A percentile compares a stretch with the other conserved stretches of the same genome.
Conservation (phyloP, 2,888 invertebrate genomes). For the Amphiduros pacificus region DNA sequence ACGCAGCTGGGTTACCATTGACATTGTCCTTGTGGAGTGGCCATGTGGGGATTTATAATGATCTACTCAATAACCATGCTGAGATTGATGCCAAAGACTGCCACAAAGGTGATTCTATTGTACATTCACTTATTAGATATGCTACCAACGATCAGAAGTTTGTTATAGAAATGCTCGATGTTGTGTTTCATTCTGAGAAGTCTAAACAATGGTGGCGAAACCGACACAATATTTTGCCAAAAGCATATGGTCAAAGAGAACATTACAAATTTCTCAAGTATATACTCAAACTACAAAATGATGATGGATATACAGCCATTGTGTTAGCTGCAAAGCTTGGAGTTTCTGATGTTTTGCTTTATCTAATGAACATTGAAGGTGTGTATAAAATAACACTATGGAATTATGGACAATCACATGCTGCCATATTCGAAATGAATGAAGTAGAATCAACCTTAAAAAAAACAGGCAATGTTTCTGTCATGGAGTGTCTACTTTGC, state of each 20-base stretch:
- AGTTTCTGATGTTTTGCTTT: neutral
- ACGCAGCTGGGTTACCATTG: too few species aligned
- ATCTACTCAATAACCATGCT: too few species aligned
- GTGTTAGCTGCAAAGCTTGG: neutral
- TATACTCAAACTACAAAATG: neutral
- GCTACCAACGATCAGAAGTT: too few species aligned
- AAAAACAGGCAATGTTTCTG: too few species aligned
- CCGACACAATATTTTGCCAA: neutral
- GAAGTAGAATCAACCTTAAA: too few species aligned
- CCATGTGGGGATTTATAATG: too few species aligned
- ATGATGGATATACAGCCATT: neutral
- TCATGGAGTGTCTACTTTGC: too few species aligned
- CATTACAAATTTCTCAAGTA: neutral
- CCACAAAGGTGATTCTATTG: too few species aligned
- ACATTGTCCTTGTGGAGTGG: too few species aligned
- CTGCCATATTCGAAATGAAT: too few species aligned
- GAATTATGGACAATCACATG: neutral
- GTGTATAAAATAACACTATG: neutral
- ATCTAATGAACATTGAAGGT: neutral
- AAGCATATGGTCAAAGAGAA: neutral
- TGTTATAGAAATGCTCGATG: neutral
- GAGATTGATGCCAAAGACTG: too few species aligned
- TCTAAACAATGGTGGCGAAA: neutral
- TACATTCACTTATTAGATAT: too few species aligned
- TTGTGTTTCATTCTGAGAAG: neutral